Percentiles rank a stretch among this genome's conserved stretches.
Conservation (phyloP, 2,797 vertebrate genomes). For the Hipposideros larvatus region DNA sequence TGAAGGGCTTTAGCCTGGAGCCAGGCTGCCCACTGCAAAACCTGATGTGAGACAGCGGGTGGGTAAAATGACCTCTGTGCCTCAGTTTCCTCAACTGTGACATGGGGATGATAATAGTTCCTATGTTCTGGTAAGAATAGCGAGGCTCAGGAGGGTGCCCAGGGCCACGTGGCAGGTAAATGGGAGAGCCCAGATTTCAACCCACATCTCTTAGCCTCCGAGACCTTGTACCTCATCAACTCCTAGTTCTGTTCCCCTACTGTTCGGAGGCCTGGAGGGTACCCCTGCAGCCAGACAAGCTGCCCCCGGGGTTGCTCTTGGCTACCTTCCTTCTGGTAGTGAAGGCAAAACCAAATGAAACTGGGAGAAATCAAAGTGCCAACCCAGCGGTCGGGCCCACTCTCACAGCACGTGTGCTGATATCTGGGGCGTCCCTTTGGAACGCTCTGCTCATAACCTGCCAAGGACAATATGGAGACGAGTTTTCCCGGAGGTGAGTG, state of each 20-base stretch:
- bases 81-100: conserved; percentile 28
- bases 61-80: not conserved
- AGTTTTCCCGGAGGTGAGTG: conserved; percentile 44
- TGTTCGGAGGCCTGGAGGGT: not conserved
- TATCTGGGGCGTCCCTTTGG: conserved; percentile 24
- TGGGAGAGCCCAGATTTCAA: not conserved
- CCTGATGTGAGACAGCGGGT: not conserved
- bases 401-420: not conserved
- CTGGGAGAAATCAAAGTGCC: not conserved
- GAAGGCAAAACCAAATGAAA: not conserved
- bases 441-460: conserved; percentile 46
- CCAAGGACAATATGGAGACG: conserved; percentile 76
- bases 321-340: conserved; percentile 34
- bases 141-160: not conserved
- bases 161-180: not conserved
- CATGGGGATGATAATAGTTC: not conserved
- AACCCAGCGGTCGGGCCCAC: not conserved
- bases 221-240: not conserved
- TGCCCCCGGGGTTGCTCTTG: not conserved
- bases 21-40: not conserved
- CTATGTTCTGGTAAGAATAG: not conserved
- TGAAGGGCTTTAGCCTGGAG: not conserved
- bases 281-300: not conserved
- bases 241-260: not conserved
- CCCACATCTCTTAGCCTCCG: not conserved